These are phyloP conservation scores for Coracias cyanogaster DNA, from an alignment of 2,797 vertebrate species.

Conservation along the genomic window DNA sequence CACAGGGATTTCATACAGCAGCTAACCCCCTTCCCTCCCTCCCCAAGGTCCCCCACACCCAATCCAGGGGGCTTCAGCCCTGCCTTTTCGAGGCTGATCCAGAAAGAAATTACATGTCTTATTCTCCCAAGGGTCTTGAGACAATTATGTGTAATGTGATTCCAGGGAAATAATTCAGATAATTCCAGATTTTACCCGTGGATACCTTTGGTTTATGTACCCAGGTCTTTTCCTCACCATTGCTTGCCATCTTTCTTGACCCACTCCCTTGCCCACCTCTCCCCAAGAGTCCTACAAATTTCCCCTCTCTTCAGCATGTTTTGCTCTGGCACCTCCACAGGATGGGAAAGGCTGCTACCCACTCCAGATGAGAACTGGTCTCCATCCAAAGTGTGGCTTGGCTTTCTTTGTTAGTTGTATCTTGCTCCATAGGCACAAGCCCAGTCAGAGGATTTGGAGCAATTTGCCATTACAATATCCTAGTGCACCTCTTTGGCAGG, in stretches of 20 bases:
- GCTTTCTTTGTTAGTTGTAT: not conserved
- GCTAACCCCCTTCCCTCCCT: slow-evolving; percentile 35
- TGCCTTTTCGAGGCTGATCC: slow-evolving; percentile 32
- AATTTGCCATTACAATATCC: not conserved
- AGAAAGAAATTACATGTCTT: not conserved
- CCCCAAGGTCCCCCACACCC: slow-evolving; percentile 35
- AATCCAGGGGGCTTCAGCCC: slow-evolving; percentile 17
- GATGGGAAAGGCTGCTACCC: not conserved
- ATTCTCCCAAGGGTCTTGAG: not conserved
- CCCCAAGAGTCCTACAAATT: not conserved
- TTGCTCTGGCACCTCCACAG: not conserved
- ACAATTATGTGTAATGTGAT: slow-evolving; percentile 28
- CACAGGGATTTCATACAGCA: slow-evolving; percentile 69
- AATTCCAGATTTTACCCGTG: not conserved
- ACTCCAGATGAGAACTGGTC: not conserved
- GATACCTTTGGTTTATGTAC: not conserved
- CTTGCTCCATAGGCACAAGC: not conserved
- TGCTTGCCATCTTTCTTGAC: not conserved
- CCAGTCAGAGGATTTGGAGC: not conserved
- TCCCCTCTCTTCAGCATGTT: not conserved
- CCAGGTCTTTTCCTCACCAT: not conserved
- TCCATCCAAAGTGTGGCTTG: not conserved
- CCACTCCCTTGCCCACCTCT: not conserved
- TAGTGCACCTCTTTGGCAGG: not conserved
- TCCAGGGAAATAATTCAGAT: not conserved